Conservation (phyloP, 2,888 invertebrate species). For the Halictus quadricinctus region DNA sequence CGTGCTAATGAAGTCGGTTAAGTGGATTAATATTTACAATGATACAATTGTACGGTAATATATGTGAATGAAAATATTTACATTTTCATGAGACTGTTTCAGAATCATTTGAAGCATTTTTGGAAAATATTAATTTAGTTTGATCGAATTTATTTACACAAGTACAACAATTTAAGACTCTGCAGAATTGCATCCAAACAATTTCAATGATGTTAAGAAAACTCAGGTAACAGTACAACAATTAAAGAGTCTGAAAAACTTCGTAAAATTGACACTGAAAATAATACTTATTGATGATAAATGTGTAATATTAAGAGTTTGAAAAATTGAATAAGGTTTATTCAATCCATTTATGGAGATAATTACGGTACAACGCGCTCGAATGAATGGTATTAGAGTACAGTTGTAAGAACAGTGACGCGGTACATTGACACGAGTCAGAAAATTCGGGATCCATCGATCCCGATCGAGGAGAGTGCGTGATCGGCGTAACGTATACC, state of each 20-base stretch:
- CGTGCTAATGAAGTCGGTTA: neutral
- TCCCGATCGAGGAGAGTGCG: slow-evolving; percentile 20
- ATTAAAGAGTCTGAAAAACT: too few relatives aligned
- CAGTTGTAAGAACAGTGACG: neutral
- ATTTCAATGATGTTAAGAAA: too few relatives aligned
- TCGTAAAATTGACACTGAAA: too few relatives aligned
- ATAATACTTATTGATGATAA: too few relatives aligned
- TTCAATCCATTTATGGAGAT: too few relatives aligned
- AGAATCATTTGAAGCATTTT: neutral
- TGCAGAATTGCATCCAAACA: neutral
- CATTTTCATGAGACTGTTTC: neutral
- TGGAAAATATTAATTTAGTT: neutral
- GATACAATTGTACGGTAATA: neutral
- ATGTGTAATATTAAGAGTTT: too few relatives aligned
- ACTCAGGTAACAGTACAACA: too few relatives aligned
- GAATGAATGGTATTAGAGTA: too few relatives aligned
- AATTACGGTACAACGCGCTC: neutral
- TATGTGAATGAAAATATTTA: too few relatives aligned
- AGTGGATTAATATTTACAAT: neutral
- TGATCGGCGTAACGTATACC: slow-evolving; percentile 36
- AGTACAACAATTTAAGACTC: neutral
- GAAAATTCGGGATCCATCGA: slow-evolving; percentile 10
- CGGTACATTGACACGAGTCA: neutral
- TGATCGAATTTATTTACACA: too few relatives aligned
- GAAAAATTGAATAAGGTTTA: too few relatives aligned